Evolutionary conservation across 2,797 vertebrate species (phyloP).

Genomic region (Philypnodon macrostomus): DNA sequence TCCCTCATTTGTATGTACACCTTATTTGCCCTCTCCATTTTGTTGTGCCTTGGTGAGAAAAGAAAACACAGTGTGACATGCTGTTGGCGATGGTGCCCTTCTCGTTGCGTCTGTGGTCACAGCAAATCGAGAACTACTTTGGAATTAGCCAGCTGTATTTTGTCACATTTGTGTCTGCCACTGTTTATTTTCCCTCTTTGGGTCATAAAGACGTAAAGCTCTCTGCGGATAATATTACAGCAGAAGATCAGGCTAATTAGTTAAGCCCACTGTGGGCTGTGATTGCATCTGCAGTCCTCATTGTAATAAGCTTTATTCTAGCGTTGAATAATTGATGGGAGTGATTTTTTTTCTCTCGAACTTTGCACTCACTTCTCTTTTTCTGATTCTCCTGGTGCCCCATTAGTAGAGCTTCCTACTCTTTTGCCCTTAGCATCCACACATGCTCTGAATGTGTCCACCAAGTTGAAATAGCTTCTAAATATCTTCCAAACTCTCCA

Average conservation of each 20-base stretch:
- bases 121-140: constrained; percentile 11
- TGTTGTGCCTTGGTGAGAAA: constrained; percentile 14
- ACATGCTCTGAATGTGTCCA: constrained; percentile 19
- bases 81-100: constrained; percentile 18
- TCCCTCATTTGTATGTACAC: constrained; percentile 16
- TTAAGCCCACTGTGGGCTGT: constrained; percentile 26
- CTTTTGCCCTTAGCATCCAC: constrained; percentile 25
- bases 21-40: constrained; percentile 24
- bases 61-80: constrained; percentile 24
- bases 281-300: constrained; percentile 29
- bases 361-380: constrained; percentile 18
- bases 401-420: constrained; percentile 48
- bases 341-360: constrained; percentile 15
- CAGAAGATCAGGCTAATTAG: constrained; percentile 30
- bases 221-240: constrained; percentile 18
- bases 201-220: constrained; percentile 24
- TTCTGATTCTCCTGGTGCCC: constrained; percentile 38
- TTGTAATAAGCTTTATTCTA: constrained; percentile 30
- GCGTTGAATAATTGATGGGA: constrained; percentile 53
- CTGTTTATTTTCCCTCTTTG: constrained; percentile 24
- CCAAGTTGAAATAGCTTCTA: constrained; percentile 26
- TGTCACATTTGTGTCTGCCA: constrained; percentile 31
- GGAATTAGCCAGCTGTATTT: constrained; percentile 34
- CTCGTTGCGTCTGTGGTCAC: constrained; percentile 32
- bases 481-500: constrained; percentile 28